Conservation (phyloP, 2,113 vertebrate genomes). For the Megaptera novaeangliae region DNA sequence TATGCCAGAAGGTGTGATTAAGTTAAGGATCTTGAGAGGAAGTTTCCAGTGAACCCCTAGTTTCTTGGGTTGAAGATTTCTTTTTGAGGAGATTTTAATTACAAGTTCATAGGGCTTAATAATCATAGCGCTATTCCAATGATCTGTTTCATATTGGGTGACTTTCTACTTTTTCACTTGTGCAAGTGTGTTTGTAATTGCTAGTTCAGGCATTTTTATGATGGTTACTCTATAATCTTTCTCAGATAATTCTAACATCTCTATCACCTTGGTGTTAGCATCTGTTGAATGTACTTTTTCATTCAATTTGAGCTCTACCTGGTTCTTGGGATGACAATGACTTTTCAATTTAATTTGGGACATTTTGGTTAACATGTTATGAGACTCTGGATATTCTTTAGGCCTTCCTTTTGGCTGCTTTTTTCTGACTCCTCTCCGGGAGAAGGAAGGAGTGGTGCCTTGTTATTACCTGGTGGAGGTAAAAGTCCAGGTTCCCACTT, state of each 20-base stretch:
- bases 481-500: neutral
- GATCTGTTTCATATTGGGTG: neutral
- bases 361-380: neutral
- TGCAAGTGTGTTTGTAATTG: neutral
- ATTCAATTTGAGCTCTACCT: neutral
- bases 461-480: neutral
- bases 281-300: neutral
- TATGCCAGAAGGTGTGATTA: neutral
- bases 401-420: neutral
- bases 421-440: neutral
- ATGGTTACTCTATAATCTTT: neutral
- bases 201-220: neutral
- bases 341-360: neutral
- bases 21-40: neutral
- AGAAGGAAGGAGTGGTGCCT: neutral
- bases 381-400: neutral
- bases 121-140: neutral
- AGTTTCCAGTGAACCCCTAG: neutral
- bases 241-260: neutral
- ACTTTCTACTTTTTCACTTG: neutral
- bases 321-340: neutral
- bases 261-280: neutral
- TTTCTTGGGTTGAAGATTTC: neutral
- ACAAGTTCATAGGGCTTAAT: neutral
- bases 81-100: neutral